A percentile compares a stretch with the other conserved stretches of the same genome.
Evolutionary conservation across 35 echinoderm and acorn worm species (phyloP).

Genomic region (Holothuria glaberrima): DNA sequence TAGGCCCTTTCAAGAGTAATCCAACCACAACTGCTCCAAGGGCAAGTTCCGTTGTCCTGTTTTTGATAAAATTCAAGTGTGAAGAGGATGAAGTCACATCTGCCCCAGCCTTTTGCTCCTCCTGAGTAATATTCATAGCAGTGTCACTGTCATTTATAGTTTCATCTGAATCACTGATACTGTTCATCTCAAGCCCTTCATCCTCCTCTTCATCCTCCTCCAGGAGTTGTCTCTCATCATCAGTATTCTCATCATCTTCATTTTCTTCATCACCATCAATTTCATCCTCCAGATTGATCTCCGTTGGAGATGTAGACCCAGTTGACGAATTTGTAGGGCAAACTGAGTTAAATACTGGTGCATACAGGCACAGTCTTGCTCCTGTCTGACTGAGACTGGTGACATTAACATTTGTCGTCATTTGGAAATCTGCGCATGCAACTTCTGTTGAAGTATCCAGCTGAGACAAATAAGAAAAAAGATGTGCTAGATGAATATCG

Average conservation of each 20-base stretch:
- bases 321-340: not conserved
- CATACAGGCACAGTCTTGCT: not conserved
- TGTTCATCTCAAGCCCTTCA: constrained; percentile 27
- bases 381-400: no score
- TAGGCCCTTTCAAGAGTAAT: constrained; percentile 7
- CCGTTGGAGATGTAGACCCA: not conserved
- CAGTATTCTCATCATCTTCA: not conserved
- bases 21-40: constrained; percentile 31
- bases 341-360: not conserved
- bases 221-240: not conserved
- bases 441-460: no score
- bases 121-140: constrained; percentile 20
- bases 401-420: no score
- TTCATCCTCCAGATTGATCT: constrained; percentile 17
- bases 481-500: no score
- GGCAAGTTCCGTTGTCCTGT: constrained; percentile 19
- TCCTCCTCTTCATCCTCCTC: not conserved
- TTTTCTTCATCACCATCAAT: not conserved
- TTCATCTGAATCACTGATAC: constrained; percentile 9
- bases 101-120: not conserved
- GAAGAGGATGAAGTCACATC: not conserved
- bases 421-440: no score
- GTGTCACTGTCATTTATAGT: not conserved
- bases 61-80: not conserved
- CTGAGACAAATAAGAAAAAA: no score